phyloP scores from a whole-genome alignment of 2,888 invertebrate genomes.

The Eueremaeus valkanovi region DNA sequence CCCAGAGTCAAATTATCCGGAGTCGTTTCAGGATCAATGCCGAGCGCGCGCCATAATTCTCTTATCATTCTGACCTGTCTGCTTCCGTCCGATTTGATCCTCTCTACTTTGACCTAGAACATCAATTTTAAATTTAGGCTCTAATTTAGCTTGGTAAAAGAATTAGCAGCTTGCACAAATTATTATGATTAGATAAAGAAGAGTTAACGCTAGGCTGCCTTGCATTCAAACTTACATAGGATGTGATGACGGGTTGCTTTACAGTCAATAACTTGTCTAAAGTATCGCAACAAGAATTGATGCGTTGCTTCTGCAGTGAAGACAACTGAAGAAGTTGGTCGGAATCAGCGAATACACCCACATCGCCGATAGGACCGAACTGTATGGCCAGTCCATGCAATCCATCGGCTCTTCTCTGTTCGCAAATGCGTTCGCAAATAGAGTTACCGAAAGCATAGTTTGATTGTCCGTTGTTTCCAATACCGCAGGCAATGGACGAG shows the following conservation, averaged over 20 bases:
- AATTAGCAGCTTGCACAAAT: no score
- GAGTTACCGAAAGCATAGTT: conserved; percentile 94
- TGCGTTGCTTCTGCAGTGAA: conserved; percentile 65
- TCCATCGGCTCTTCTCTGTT: conserved; percentile 73
- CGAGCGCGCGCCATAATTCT: conserved; percentile 13
- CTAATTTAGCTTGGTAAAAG: no score
- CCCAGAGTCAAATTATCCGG: conserved; percentile 65
- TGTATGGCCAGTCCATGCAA: conserved; percentile 87
- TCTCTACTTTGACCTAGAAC: no score
- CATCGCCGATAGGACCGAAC: conserved; percentile 98
- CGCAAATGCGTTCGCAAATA: conserved; percentile 91
- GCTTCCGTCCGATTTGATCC: neutral
- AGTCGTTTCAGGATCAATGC: conserved; percentile 21
- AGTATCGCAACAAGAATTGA: conserved; percentile 79
- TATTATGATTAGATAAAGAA: no score
- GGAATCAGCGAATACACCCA: conserved; percentile 82
- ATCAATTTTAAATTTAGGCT: no score
- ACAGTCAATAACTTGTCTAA: conserved; percentile 86
- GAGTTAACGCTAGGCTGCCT: no score
- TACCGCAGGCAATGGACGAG: conserved; percentile 92
- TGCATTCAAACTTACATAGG: conserved; percentile 48
- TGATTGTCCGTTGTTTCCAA: conserved; percentile 91
- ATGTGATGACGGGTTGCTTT: conserved; percentile 73
- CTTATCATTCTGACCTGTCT: neutral
- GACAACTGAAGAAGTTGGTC: conserved; percentile 50